These are phyloP conservation scores for Agrilus biguttatus DNA, from an alignment of 2,888 invertebrate species.

Conservation along the genomic window DNA sequence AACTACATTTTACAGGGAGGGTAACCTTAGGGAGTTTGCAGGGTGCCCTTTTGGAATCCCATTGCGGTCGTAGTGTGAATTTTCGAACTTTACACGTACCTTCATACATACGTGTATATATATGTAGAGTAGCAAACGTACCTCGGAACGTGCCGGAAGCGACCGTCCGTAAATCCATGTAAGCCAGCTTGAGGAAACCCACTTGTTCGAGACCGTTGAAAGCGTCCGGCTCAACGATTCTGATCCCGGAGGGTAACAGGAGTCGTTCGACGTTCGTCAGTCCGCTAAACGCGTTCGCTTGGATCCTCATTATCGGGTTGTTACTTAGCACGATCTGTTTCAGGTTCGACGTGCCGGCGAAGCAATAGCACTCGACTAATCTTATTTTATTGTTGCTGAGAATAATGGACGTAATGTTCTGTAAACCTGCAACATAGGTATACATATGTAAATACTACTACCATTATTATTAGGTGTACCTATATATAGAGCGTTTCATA, in stretches of 20 bases:
- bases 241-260: constrained; percentile 68
- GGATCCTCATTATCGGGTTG: constrained; percentile 70
- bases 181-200: constrained; percentile 66
- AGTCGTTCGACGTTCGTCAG: constrained; percentile 70
- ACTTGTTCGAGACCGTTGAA: constrained; percentile 72
- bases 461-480: too few relatives aligned
- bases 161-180: constrained; percentile 66
- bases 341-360: constrained; percentile 75
- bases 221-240: constrained; percentile 61
- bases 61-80: too few relatives aligned
- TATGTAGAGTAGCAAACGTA: too few relatives aligned
- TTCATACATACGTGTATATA: too few relatives aligned
- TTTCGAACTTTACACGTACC: too few relatives aligned
- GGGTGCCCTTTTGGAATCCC: too few relatives aligned
- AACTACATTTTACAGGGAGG: too few relatives aligned
- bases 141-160: constrained; percentile 54
- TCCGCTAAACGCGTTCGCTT: constrained; percentile 71
- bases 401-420: constrained; percentile 62
- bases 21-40: too few relatives aligned
- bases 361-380: constrained; percentile 54
- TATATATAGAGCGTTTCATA: too few relatives aligned
- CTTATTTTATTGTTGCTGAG: constrained; percentile 41
- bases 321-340: constrained; percentile 67
- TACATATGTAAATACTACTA: too few relatives aligned
- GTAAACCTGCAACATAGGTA: constrained; percentile 54